phyloP scores from a whole-genome alignment of 2,888 invertebrate species.

The Aphrophora alni region DNA sequence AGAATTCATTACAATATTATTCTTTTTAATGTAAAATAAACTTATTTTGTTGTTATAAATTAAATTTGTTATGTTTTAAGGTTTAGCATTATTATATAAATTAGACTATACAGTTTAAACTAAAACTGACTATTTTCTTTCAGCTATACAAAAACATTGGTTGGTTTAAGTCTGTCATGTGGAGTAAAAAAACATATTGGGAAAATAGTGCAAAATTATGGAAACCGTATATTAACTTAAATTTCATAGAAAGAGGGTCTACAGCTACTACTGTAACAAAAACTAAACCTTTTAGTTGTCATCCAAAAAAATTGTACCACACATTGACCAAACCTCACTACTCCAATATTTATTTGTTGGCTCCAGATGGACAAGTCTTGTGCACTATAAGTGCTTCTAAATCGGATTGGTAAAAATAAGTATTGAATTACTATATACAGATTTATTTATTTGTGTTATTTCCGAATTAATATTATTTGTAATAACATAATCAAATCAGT shows the following conservation, averaged over 20 bases:
- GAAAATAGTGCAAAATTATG: neutral
- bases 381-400: conserved; percentile 79
- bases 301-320: neutral
- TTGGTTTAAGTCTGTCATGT: neutral
- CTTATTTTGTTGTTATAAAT: too few relatives aligned
- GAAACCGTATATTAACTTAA: neutral
- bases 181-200: neutral
- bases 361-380: conserved; percentile 77
- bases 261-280: neutral
- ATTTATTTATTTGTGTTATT: conserved; percentile 31
- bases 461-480: too few relatives aligned
- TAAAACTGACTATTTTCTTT: too few relatives aligned
- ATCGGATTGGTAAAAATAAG: conserved; percentile 78
- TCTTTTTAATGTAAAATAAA: too few relatives aligned
- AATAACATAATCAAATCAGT: too few relatives aligned
- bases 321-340: conserved; percentile 64
- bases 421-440: too few relatives aligned
- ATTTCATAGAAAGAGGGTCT: neutral
- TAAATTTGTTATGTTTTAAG: too few relatives aligned
- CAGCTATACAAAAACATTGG: neutral
- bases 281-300: neutral
- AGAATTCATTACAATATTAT: too few relatives aligned
- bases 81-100: too few relatives aligned
- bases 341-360: conserved; percentile 77
- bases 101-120: too few relatives aligned